Percentiles rank a stretch among this genome's conserved stretches.
Conservation (phyloP, 2,113 vertebrate species). For the Arvicanthis niloticus region DNA sequence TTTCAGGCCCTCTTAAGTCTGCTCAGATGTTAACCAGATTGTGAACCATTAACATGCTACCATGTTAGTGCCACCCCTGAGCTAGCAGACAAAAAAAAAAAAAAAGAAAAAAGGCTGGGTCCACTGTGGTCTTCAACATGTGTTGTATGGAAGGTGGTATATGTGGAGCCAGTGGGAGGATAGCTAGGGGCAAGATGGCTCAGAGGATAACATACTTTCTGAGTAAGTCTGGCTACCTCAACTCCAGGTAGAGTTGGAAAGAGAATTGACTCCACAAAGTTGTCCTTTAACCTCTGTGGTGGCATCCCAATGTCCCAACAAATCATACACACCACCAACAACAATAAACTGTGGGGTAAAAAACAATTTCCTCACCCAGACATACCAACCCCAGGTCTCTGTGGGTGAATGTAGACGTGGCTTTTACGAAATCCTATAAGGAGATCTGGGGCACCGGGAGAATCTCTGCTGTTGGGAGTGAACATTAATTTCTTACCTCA, state of each 20-base stretch:
- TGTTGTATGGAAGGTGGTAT: neutral
- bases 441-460: neutral
- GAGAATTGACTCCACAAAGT: neutral
- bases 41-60: neutral
- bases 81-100: neutral
- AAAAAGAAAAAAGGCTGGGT: neutral
- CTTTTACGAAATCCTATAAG: neutral
- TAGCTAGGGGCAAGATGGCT: neutral
- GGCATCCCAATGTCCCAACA: neutral
- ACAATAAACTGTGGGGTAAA: neutral
- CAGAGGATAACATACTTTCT: neutral
- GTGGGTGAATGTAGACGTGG: neutral
- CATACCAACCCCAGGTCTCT: neutral
- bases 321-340: neutral
- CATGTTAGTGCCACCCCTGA: too few species aligned
- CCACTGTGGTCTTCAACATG: neutral
- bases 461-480: neutral
- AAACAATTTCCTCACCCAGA: neutral
- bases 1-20: neutral
- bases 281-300: neutral
- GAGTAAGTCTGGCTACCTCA: neutral
- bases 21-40: neutral
- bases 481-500: neutral
- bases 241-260: neutral
- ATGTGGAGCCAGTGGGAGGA: too few species aligned